Evolutionary conservation across 2,888 invertebrate species (phyloP).

Genomic region (Schizotus pectinicornis): DNA sequence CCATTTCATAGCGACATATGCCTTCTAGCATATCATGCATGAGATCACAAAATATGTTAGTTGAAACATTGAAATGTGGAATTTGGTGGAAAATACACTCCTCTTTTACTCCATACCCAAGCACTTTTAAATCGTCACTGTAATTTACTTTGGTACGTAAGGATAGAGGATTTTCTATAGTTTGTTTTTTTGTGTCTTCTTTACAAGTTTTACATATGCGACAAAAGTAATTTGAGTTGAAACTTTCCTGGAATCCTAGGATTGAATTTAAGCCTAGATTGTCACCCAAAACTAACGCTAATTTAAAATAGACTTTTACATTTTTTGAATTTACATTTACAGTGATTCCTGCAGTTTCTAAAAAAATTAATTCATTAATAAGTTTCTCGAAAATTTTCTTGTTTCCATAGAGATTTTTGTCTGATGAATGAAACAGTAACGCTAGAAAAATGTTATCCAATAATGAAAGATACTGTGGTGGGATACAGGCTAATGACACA

Average conservation of each 20-base stretch:
- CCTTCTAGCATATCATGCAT: constrained; percentile 21
- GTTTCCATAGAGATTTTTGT: too few species aligned
- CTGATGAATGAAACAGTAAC: too few species aligned
- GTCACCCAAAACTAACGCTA: constrained; percentile 7
- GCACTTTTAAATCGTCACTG: constrained; percentile 3
- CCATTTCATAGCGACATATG: constrained; percentile 13
- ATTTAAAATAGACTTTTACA: constrained; percentile 12
- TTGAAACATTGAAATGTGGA: constrained; percentile 5
- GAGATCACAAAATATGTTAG: constrained; percentile 3
- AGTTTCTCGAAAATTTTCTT: too few species aligned
- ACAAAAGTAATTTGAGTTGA: constrained; percentile 21
- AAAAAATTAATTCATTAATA: too few species aligned
- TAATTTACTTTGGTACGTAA: constrained; percentile 19
- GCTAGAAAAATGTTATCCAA: too few species aligned
- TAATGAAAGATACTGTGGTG: too few species aligned
- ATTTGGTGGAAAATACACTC: not conserved
- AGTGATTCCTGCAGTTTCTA: not conserved
- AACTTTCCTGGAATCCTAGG: constrained; percentile 24
- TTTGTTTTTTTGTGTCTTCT: constrained; percentile 15
- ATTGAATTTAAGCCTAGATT: constrained; percentile 23
- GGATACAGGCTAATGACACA: too few species aligned
- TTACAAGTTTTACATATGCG: constrained; percentile 14
- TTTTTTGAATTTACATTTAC: constrained; percentile 8
- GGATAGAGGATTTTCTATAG: not conserved
- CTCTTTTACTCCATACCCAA: not conserved